These are phyloP conservation scores for Furnarius figulus DNA, from an alignment of 2,113 vertebrate genomes.

Conservation along the genomic window DNA sequence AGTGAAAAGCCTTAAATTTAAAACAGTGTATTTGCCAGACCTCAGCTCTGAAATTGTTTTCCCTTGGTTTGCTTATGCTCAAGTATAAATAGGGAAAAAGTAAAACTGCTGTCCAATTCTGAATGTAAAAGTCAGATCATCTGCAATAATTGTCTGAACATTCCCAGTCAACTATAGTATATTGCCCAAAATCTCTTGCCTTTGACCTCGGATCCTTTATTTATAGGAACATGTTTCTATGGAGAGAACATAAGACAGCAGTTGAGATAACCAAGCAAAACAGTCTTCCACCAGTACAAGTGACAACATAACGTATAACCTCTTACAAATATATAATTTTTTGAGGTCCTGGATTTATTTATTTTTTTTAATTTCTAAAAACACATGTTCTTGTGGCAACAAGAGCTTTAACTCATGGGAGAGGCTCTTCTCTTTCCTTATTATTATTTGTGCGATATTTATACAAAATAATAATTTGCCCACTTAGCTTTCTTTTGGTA, in stretches of 20 bases:
- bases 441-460: neutral
- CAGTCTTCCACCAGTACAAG: neutral
- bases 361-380: neutral
- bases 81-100: neutral
- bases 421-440: neutral
- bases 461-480: neutral
- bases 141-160: neutral
- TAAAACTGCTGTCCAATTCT: neutral
- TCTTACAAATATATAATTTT: neutral
- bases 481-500: neutral
- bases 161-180: neutral
- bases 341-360: neutral
- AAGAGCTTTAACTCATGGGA: neutral
- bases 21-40: neutral
- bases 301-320: neutral
- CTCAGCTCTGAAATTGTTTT: neutral
- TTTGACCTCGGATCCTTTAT: neutral
- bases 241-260: neutral
- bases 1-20: neutral
- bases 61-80: neutral
- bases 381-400: neutral
- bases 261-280: neutral
- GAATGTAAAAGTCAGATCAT: neutral
- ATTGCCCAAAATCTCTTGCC: neutral
- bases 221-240: neutral